Evolutionary conservation across 2,113 vertebrate genomes (phyloP).

Genomic region (Solea senegalensis): DNA sequence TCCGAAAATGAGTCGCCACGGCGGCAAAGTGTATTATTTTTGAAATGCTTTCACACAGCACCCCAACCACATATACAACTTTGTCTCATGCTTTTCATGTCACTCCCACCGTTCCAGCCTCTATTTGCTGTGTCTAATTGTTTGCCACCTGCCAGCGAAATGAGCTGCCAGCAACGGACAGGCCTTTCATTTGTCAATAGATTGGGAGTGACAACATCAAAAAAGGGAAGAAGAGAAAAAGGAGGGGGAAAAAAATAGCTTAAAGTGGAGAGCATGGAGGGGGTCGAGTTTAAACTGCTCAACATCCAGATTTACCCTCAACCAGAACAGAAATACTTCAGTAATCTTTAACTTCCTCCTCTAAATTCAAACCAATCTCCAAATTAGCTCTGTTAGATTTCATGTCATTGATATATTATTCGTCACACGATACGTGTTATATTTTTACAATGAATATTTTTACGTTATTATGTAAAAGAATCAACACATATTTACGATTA

Average conservation of each 20-base stretch:
- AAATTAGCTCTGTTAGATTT: constrained; percentile 17
- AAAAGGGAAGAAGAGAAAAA: neutral
- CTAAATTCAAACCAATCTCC: neutral
- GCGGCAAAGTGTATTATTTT: constrained; percentile 99
- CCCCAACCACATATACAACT: constrained; percentile 90
- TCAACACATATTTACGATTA: too few species aligned
- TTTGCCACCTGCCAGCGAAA: constrained; percentile 99
- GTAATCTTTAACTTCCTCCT: constrained; percentile 67
- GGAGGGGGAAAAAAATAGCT: constrained; percentile 18
- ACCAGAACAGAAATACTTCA: constrained; percentile 79
- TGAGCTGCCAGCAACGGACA: constrained; percentile 94
- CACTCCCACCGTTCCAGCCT: constrained; percentile 85
- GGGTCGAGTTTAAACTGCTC: constrained; percentile 82
- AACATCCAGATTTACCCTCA: constrained; percentile 77
- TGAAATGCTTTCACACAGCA: constrained; percentile 99
- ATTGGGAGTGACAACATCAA: constrained; percentile 97
- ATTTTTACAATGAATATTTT: constrained; percentile 5
- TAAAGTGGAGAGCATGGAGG: constrained; percentile 10
- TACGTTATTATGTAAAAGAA: too few species aligned
- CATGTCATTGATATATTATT: too few species aligned
- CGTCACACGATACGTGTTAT: neutral
- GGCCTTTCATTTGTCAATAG: constrained; percentile 92
- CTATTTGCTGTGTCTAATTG: constrained; percentile 99
- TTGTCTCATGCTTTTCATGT: constrained; percentile 95
- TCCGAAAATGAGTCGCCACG: constrained; percentile 96